Percentiles rank a stretch among this genome's conserved stretches.
These are phyloP conservation scores for Hycleus cichorii DNA, from an alignment of 1,140 invertebrate genomes.

Conservation along the genomic window DNA sequence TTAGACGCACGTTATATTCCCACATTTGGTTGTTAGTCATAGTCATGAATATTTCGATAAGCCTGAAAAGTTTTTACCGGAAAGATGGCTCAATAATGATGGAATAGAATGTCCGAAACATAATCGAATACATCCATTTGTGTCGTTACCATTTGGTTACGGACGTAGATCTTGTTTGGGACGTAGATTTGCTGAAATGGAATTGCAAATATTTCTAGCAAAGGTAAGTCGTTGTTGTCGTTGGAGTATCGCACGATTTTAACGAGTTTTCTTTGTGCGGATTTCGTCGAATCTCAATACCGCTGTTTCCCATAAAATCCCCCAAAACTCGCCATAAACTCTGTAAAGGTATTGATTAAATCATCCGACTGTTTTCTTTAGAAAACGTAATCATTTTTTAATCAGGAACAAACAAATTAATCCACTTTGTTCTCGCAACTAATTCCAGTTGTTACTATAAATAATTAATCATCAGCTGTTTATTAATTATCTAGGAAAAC, in stretches of 20 bases:
- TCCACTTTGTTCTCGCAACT: neutral
- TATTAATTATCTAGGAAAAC: constrained; percentile 9
- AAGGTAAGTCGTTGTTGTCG: constrained; percentile 40
- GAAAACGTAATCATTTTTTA: neutral
- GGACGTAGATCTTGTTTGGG: constrained; percentile 76
- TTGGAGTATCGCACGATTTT: neutral
- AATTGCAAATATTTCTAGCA: constrained; percentile 65
- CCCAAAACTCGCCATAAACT: neutral
- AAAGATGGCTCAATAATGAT: constrained; percentile 61
- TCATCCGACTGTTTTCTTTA: neutral
- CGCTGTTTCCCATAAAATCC: too few relatives aligned
- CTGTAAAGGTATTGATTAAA: neutral
- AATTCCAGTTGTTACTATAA: too few relatives aligned
- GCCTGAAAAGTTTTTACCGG: constrained; percentile 61
- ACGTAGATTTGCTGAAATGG: constrained; percentile 70
- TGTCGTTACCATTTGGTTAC: constrained; percentile 74
- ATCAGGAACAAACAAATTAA: neutral
- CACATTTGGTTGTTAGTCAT: constrained; percentile 73
- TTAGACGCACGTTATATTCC: constrained; percentile 75
- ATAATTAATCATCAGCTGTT: neutral
- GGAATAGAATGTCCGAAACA: constrained; percentile 24
- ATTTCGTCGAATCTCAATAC: too few relatives aligned
- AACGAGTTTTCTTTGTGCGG: too few relatives aligned
- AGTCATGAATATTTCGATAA: constrained; percentile 62
- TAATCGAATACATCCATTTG: constrained; percentile 59